Base-by-base conservation (phyloP, 2,888 invertebrate species). In the Leucophenga maculata region DNA sequence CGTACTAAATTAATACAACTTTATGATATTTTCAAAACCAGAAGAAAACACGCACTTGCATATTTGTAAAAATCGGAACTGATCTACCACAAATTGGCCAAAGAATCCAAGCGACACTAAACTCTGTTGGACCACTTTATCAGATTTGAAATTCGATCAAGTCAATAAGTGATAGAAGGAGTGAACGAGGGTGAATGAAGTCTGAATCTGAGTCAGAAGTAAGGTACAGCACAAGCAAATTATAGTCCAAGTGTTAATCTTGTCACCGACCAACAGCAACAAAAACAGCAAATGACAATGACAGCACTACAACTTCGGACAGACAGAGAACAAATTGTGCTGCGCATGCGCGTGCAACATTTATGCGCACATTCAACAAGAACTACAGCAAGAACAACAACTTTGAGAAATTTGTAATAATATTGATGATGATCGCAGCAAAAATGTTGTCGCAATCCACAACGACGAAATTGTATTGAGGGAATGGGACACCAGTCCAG, bases 311-410 rank as follows among this genome's bases (percentile, higher is more conserved):
- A 48, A 46, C 64, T 14, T 26, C 22, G 8, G 22, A 31, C 32
- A 31, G 52, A 22, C 39, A 22, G 55, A 55, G 55, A 55, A 22
- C 22, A 59, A 59, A 26, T 18, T 54, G 54, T 54, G 59, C 59
- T 39, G 32, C 39, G 39, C 18, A 16, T 16, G 67, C 67, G 50
- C 18, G 16, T 46, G 31, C 16, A 82, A 81, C 83, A 83, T 83
- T 81, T 81, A 81, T 83, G 83, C 81, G 81, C 81, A 81, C 78
- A 81, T 82, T 81, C 82, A 80, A 82, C 83, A 81, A 6, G 39
- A 39, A 39, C 39, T 39, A 39, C 39, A 39, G 9, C 39, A 39
- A 32, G 8, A 32, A 39, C 39, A 39, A 8, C 39, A 39, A 39
- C 39, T 6, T 39, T 1, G 9, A 39, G 39, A 39, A 83, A 83